Percentiles rank a stretch among this genome's conserved stretches.
These are phyloP conservation scores for Pelmatolapia mariae DNA, from an alignment of 2,113 vertebrate species.

Conservation along the genomic window DNA sequence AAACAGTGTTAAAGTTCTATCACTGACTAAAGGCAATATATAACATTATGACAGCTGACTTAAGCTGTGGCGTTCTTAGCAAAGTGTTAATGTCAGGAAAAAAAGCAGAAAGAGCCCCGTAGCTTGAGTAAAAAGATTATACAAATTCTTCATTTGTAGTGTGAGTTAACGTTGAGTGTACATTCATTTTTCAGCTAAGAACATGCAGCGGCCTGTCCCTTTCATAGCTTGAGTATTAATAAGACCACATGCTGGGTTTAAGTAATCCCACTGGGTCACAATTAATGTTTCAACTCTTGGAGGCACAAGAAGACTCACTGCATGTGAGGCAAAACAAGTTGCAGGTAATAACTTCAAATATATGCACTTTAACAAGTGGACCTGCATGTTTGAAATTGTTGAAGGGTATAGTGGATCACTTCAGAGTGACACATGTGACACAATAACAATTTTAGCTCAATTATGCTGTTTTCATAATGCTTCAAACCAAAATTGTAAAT, in stretches of 20 bases:
- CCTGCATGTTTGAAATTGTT: neutral
- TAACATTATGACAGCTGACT: neutral
- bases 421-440: neutral
- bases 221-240: neutral
- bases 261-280: conserved; percentile 45
- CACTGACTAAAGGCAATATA: conserved; percentile 8
- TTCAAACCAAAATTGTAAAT: neutral
- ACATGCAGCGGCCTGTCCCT: neutral
- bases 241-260: conserved; percentile 43
- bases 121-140: neutral
- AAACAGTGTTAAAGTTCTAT: neutral
- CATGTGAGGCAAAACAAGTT: neutral
- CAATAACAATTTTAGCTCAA: neutral
- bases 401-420: neutral
- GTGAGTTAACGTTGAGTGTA: conserved; percentile 14
- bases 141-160: conserved; percentile 28
- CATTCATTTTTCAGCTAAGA: neutral
- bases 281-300: conserved; percentile 34
- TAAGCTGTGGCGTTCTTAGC: neutral
- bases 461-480: neutral
- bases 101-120: neutral
- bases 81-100: neutral
- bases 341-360: neutral
- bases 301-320: neutral
- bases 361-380: neutral